phyloP scores from a whole-genome alignment of 2,888 invertebrate species.

The Nesidiocoris tenuis region DNA sequence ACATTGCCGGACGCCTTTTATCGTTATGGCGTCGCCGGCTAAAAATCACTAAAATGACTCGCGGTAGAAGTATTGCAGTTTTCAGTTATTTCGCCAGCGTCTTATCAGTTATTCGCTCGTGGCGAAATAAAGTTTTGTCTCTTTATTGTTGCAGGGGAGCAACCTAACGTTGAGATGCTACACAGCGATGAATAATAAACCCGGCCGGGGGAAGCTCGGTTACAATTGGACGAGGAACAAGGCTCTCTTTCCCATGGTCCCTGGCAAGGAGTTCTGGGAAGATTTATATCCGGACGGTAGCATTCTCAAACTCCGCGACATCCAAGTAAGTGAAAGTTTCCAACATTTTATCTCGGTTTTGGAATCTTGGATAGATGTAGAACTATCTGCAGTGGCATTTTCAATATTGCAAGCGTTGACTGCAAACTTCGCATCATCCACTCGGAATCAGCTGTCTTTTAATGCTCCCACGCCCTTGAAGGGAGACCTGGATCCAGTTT shows the following conservation, averaged over 20 bases:
- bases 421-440: no score
- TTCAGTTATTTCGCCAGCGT: neutral
- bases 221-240: conserved; percentile 83
- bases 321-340: conserved; percentile 61
- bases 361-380: no score
- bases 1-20: no score
- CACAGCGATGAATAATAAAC: conserved; percentile 61
- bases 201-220: conserved; percentile 65
- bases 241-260: conserved; percentile 70
- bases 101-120: neutral
- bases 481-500: no score
- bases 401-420: no score
- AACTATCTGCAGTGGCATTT: no score
- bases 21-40: no score
- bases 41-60: no score
- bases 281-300: conserved; percentile 67
- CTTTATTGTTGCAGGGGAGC: conserved; percentile 60
- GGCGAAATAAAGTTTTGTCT: neutral
- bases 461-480: no score
- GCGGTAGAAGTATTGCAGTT: neutral
- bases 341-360: no score
- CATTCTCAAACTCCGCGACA: conserved; percentile 73
- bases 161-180: conserved; percentile 69
- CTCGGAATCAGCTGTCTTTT: no score
- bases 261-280: conserved; percentile 78